Evolutionary conservation across 2,797 vertebrate species (phyloP), one percentile per base, ranked within the genome.

Genomic region (Melanotaenia maccullochi): DNA sequence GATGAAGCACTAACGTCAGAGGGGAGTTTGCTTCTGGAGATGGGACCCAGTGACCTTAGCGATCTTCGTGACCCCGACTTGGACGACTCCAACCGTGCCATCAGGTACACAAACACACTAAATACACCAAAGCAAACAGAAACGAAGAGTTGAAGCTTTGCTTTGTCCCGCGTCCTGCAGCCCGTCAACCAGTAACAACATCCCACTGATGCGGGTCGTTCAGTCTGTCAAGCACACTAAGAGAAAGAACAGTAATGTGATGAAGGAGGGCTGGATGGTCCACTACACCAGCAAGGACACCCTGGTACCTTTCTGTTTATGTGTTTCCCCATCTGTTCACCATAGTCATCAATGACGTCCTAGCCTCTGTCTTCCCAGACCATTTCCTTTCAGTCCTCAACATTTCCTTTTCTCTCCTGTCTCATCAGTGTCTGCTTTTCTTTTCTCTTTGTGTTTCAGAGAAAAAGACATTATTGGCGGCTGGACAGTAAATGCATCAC

Each of bases 231-330:
- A 98, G 86, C 97, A 99, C 86, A 97, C 96, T 0, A 99, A 99
- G 90, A 95, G 97, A 94, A 98, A 96, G 95, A 97, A 95, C 87
- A 98, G 97, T 92, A 96, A 93, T 2, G 96, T 97, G 55, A 94
- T 97, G 95, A 98, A 99, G 84, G 97, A 99, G 81, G 97, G 97
- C 2, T 99, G 97, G 97, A 96, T 99, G 95, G 97, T 98, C 76
- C 97, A 99, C 87, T 99, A 95, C 87, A 98, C 97, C 85, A 99
- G 96, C 93, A 98, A 97, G 83, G 97, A 99, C 75, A 93, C 95
- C 0, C 88, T 99, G 96, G 97, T 99, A 95, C 52, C 28, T 44
- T 1, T 42, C 11, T 9, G 7, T 32, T 20, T 56, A 33, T 30
- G 20, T 44, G n/a, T 67, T 47, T 36, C 28, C 14, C n/a, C 9